These are phyloP conservation scores for Rhynchotus rufescens DNA, from an alignment of 2,797 vertebrate genomes.

Conservation along the genomic window DNA sequence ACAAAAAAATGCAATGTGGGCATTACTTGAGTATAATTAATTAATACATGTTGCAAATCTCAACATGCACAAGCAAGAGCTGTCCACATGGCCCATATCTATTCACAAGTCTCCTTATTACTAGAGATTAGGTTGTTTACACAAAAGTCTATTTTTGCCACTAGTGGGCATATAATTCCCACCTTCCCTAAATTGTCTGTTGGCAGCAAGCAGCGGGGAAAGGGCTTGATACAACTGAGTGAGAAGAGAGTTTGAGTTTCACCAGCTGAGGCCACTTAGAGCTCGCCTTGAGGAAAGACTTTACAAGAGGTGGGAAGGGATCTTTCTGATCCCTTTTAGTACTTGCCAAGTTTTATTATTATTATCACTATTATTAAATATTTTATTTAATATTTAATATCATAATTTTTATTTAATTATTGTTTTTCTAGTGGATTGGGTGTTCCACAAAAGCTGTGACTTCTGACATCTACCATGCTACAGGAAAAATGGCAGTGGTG, in stretches of 20 bases:
- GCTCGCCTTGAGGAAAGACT: not conserved
- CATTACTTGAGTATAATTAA: not conserved
- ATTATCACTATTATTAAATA: no score
- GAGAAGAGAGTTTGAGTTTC: not conserved
- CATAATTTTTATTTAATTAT: no score
- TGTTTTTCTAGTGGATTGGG: not conserved
- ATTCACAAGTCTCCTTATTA: not conserved
- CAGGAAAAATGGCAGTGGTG: not conserved
- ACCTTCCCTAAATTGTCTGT: not conserved
- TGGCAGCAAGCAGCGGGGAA: not conserved
- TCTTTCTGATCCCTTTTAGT: fast-evolving
- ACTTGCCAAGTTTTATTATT: not conserved
- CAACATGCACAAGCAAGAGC: not conserved
- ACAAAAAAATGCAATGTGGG: constrained; percentile 33
- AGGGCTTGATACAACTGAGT: not conserved
- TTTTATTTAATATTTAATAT: no score
- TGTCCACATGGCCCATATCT: not conserved
- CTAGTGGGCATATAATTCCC: not conserved
- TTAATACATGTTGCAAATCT: not conserved
- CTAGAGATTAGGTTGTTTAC: not conserved
- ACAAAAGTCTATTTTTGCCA: not conserved
- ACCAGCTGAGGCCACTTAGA: not conserved
- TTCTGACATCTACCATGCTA: not conserved
- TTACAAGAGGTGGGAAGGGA: not conserved
- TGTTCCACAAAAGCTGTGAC: not conserved